Base-by-base conservation (phyloP, 2,113 vertebrate species). In the Trichechus manatus region DNA sequence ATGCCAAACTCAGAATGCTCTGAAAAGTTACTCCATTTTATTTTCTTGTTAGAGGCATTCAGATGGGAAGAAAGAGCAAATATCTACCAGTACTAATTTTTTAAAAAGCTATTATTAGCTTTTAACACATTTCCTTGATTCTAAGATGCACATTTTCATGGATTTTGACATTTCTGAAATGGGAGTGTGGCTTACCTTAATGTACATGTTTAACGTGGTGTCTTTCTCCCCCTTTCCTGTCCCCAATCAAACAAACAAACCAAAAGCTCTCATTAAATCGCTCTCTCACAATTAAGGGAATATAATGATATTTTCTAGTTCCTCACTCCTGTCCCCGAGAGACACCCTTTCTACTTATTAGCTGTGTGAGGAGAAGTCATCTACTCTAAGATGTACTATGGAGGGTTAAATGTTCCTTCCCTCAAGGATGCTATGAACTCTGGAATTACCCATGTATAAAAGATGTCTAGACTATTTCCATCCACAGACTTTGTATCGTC, bases 381-480 rank as follows among this genome's bases (percentile, higher is more conserved):
- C 44, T 70, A 36, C 64, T 88, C 82, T 53, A 61, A 92, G 94
- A 89, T 93, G 81, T 68, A 13, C 91, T 92, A 0, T 11, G 88
- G 79, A 72, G 39, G n/a, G 19, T 88, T 91, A 87, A 80, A 42
- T 47, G 36, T 80, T 74, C 36, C 22, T 94, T 96, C 66, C 61
- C 78, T 68, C 66, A 77, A 81, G 84, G n/a, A 91, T 64, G 72
- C 59, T 44, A n/a, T 50, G 25, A 96, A 70, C 72, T 93, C 68
- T 82, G 68, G 93, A 95, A 68, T 95, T 88, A 50, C 59, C 63
- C 22, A 61, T 39, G 53, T 75, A 68, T 87, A 96, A 96, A 66
- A 78, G 56, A 47, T 68, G 42, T 79, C 81, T 95, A 87, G 79
- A 87, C 86, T 80, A 17, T 89, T 94, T 75, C 68, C 14, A 20